These are phyloP conservation scores for Dyspetes luteomarginatus DNA, from an alignment of 2,888 invertebrate genomes.

Conservation along the genomic window DNA sequence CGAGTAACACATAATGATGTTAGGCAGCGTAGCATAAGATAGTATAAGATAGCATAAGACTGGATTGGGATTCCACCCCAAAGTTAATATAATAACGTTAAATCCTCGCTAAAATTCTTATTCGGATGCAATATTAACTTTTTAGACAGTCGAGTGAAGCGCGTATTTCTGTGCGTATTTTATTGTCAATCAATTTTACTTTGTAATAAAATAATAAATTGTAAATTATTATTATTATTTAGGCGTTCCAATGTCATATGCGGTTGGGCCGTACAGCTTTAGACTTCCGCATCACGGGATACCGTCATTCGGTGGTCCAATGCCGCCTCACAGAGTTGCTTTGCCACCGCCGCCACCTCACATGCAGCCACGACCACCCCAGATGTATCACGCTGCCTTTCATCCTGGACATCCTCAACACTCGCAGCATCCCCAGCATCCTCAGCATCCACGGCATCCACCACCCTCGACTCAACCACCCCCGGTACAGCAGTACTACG, in stretches of 20 bases:
- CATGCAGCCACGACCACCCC: conserved; percentile 83
- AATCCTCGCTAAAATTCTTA: no score
- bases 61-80: no score
- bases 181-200: not conserved
- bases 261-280: conserved; percentile 88
- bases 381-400: conserved; percentile 84
- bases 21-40: no score
- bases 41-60: no score
- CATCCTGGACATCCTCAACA: conserved; percentile 80
- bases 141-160: not conserved
- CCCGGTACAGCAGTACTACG: conserved; percentile 84
- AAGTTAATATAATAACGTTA: no score
- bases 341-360: conserved; percentile 84
- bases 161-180: not conserved
- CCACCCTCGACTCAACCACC: conserved; percentile 85
- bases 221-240: conserved; percentile 27
- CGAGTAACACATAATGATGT: no score
- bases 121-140: no score
- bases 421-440: conserved; percentile 82
- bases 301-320: conserved; percentile 84
- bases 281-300: conserved; percentile 87
- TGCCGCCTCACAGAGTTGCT: conserved; percentile 84
- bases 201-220: not conserved
- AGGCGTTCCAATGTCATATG: conserved; percentile 86
- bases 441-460: conserved; percentile 80